Evolutionary conservation across 64 coral and sea anemone genomes (phyloP), one percentile per base, ranked within the genome.

Genomic region (Actinia tenebrosa): DNA sequence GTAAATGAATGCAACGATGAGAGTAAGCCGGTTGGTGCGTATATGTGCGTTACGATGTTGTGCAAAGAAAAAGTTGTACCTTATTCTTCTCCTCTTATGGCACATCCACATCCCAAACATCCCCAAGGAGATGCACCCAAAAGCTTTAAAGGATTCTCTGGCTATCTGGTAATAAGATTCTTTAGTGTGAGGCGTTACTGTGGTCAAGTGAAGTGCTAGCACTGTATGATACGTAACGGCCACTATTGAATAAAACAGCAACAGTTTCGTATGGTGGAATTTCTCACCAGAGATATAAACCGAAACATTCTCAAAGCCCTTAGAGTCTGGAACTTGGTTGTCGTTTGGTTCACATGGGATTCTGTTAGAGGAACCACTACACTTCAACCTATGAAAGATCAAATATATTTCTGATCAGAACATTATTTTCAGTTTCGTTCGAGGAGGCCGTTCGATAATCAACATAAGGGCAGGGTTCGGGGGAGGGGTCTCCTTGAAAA

Each of bases 151-250:
- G 13, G 30, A 85, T 83, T 94, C 92, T 78, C 92, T 89, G n/a
- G 47, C 1, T 3, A 85, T 79, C 44, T 84, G 88, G 16, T 55
- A 69, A 52, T 4, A 0, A 16, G 61, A 84, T 22, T 71, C 59
- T 2, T 64, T 3, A 0, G 26, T 0, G 42, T 5, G 77, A 20
- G 14, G 3, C 13, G 87, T 89, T 25, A 81, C 79, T 15, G 47
- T 91, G 1, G 23, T 15, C 37, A 94, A 37, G 50, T 90, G 83
- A 75, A 90, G 26, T 20, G 92, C 84, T 19, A 90, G 80, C 27
- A 90, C 83, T 16, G 84, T 90, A 56, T 94, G 92, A 43, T 90
- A 94, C 19, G 88, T 94, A 1, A 94, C 79, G 10, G 88, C 92
- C 30, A 56, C 80, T 11, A 87, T 85, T 19, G 92, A 87, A 44